These are phyloP conservation scores for Odontomyia ornata DNA, from an alignment of 2,888 invertebrate species.

Conservation along the genomic window DNA sequence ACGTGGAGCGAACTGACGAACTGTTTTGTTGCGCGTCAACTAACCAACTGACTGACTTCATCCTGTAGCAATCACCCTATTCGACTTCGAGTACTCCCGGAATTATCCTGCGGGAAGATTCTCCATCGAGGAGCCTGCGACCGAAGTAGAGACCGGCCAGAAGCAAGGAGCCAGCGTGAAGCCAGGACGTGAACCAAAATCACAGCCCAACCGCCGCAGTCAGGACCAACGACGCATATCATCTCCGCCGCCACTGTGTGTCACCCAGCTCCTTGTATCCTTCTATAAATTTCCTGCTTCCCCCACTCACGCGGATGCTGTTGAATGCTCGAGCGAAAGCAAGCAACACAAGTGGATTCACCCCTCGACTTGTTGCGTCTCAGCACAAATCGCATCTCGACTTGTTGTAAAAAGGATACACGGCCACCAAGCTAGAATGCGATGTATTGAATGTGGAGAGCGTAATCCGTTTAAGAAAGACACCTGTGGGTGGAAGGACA, in stretches of 20 bases:
- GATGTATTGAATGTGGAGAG: slow-evolving; percentile 29
- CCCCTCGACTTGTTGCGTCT: slow-evolving; percentile 37
- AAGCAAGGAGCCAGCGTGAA: slow-evolving; percentile 32
- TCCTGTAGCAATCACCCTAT: slow-evolving; percentile 53
- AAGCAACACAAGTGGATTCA: neutral
- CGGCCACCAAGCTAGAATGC: neutral
- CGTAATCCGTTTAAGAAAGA: slow-evolving; percentile 42
- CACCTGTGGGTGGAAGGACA: slow-evolving; percentile 15
- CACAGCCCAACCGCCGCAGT: slow-evolving; percentile 28
- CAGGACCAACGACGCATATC: slow-evolving; percentile 20
- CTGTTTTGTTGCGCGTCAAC: slow-evolving; percentile 64
- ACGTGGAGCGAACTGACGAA: slow-evolving; percentile 54
- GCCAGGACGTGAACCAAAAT: slow-evolving; percentile 41
- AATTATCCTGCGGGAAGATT: slow-evolving; percentile 38
- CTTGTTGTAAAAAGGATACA: slow-evolving; percentile 28
- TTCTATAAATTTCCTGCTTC: neutral
- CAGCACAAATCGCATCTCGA: neutral
- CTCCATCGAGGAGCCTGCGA: slow-evolving; percentile 8
- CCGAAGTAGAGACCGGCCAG: slow-evolving; percentile 10
- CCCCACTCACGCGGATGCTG: neutral
- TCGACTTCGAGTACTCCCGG: slow-evolving; percentile 49
- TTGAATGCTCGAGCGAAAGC: neutral
- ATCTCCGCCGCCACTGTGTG: slow-evolving; percentile 32
- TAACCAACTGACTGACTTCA: slow-evolving; percentile 60
- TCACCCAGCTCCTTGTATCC: slow-evolving; percentile 24